Percentiles rank a stretch among this genome's conserved stretches.
These are phyloP conservation scores for Acronicta aceris DNA, from an alignment of 2,888 invertebrate species.

Conservation along the genomic window DNA sequence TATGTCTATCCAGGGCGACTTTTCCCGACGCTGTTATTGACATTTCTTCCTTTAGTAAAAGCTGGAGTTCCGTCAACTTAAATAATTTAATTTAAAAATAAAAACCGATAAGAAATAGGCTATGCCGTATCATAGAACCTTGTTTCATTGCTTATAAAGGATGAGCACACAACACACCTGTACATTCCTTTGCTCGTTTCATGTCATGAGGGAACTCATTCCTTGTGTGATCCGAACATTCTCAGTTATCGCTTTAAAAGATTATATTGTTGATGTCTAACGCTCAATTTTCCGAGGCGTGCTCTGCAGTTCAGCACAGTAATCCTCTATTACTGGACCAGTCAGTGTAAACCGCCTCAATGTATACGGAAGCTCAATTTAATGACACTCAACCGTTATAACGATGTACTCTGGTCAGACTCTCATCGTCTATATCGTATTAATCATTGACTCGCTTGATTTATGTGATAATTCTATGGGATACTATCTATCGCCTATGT, in stretches of 20 bases:
- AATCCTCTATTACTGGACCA: slow-evolving; percentile 57
- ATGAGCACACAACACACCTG: not conserved
- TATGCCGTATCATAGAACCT: too few relatives aligned
- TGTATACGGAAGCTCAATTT: slow-evolving; percentile 84
- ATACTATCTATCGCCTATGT: slow-evolving; percentile 69
- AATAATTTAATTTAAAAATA: too few relatives aligned
- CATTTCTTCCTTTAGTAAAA: too few relatives aligned
- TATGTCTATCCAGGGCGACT: too few relatives aligned
- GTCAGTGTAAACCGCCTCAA: slow-evolving; percentile 54
- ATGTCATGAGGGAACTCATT: not conserved
- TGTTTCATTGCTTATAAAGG: not conserved
- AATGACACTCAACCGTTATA: slow-evolving; percentile 86
- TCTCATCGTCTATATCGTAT: slow-evolving; percentile 77
- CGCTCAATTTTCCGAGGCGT: slow-evolving; percentile 63
- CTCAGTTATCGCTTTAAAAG: slow-evolving; percentile 34
- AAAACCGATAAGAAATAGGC: too few relatives aligned
- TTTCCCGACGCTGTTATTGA: too few relatives aligned
- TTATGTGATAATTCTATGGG: slow-evolving; percentile 85
- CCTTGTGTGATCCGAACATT: not conserved
- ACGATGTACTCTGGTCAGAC: slow-evolving; percentile 72
- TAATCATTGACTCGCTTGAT: slow-evolving; percentile 83
- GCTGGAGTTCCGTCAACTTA: too few relatives aligned
- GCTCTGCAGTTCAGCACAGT: slow-evolving; percentile 34
- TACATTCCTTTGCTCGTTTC: not conserved
- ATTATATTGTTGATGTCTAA: slow-evolving; percentile 60